phyloP scores from a whole-genome alignment of 2,888 invertebrate species.

The Chorisops tibialis region DNA sequence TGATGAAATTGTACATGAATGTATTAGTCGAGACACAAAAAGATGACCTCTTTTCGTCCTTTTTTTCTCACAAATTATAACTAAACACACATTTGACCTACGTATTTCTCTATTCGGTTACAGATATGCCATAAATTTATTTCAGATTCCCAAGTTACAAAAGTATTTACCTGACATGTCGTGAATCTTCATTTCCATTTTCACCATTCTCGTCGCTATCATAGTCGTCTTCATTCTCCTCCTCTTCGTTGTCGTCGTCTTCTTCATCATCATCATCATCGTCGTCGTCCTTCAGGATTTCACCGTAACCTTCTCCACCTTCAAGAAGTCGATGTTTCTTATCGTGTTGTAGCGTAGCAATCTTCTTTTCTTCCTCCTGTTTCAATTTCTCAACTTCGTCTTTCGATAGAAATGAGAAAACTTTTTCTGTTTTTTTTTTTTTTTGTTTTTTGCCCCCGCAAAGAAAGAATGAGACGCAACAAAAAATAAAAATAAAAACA shows the following conservation, averaged over 20 bases:
- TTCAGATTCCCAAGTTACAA: not conserved
- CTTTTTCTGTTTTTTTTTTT: constrained; percentile 64
- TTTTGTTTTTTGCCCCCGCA: not conserved
- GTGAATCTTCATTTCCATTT: constrained; percentile 36
- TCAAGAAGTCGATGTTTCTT: constrained; percentile 51
- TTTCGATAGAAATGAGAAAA: constrained; percentile 89
- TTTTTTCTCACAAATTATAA: too few species aligned
- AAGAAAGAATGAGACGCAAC: not conserved
- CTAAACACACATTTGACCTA: not conserved
- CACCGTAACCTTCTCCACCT: constrained; percentile 35
- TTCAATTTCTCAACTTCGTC: constrained; percentile 92
- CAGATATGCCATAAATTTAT: constrained; percentile 13
- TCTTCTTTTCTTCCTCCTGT: constrained; percentile 89
- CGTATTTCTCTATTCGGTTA: too few species aligned
- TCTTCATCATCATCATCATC: constrained; percentile 41
- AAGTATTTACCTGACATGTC: constrained; percentile 33
- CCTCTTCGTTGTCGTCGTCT: constrained; percentile 40
- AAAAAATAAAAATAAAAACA: constrained; percentile 25
- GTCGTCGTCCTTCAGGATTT: constrained; percentile 30
- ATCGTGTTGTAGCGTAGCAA: constrained; percentile 59
- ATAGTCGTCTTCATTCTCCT: constrained; percentile 35
- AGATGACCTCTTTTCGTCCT: too few species aligned
- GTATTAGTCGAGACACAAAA: too few species aligned
- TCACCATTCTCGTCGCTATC: constrained; percentile 42
- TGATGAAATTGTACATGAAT: too few species aligned